Conservation (phyloP, 92 coral and sea anemone species). For the Scolanthus callimorphus region DNA sequence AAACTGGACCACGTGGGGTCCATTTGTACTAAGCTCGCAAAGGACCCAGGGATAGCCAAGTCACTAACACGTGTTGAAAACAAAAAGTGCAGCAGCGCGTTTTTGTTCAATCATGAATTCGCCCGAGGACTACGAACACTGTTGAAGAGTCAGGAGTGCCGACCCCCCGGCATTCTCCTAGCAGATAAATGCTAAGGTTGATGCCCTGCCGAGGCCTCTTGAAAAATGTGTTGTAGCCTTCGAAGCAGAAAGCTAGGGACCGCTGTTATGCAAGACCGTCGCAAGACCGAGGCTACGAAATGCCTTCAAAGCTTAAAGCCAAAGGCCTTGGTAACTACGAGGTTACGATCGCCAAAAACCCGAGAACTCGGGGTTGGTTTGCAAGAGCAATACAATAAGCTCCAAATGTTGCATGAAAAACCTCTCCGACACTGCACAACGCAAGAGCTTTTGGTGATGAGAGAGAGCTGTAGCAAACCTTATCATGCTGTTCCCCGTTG, state of each 20-base stretch:
- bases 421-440: constrained; percentile 12
- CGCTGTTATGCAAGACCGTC: background rate
- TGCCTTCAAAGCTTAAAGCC: background rate
- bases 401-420: constrained; percentile 14
- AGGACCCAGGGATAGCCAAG: background rate
- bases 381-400: constrained; percentile 7
- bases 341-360: constrained; percentile 1
- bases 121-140: too few species aligned
- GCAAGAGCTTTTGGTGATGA: constrained; percentile 4
- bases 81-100: too few species aligned
- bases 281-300: background rate
- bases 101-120: too few species aligned
- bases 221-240: background rate
- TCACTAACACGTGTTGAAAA: background rate
- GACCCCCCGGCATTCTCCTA: background rate
- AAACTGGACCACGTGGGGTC: background rate
- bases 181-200: background rate
- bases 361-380: background rate
- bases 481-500: constrained; percentile 19
- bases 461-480: constrained; percentile 7
- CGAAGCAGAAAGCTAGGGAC: background rate
- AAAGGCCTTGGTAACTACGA: background rate
- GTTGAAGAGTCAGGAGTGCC: too few species aligned
- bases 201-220: background rate
- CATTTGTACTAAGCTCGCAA: background rate